These are phyloP conservation scores for Palythoa grandiflora DNA, from an alignment of 92 coral and sea anemone species.

Conservation along the genomic window DNA sequence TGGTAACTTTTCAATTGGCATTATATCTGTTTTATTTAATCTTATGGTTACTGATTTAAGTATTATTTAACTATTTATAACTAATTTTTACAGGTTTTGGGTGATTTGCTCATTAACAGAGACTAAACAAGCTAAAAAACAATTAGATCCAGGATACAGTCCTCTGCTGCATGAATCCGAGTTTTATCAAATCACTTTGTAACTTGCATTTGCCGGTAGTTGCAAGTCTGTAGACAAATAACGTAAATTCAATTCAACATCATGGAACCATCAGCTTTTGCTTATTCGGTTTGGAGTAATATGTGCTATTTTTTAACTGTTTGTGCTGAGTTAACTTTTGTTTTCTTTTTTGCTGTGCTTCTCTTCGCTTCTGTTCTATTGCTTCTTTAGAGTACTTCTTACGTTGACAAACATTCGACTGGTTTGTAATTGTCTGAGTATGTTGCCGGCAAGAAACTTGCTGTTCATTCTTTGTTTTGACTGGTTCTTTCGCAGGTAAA, in stretches of 20 bases:
- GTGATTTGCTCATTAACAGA: too few species aligned
- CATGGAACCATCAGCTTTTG: neutral
- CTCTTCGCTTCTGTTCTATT: constrained; percentile 75
- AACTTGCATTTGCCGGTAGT: neutral
- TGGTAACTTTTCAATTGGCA: too few species aligned
- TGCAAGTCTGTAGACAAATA: neutral
- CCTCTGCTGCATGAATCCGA: neutral
- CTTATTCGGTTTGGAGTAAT: neutral
- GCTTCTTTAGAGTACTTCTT: constrained; percentile 74
- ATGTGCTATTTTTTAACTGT: constrained; percentile 8
- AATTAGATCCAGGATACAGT: too few species aligned
- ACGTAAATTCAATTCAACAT: neutral
- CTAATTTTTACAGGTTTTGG: too few species aligned
- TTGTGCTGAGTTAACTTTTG: constrained; percentile 51
- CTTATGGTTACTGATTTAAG: too few species aligned
- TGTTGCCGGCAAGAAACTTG: neutral
- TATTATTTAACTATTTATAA: too few species aligned
- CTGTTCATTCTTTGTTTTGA: neutral
- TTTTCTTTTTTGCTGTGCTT: constrained; percentile 77
- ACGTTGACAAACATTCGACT: neutral
- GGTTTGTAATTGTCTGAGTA: constrained; percentile 13
- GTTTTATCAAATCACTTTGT: neutral
- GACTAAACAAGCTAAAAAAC: too few species aligned
- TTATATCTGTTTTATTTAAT: too few species aligned
- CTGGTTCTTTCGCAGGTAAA: neutral